These are phyloP conservation scores for Himalopsyche kuldschensis DNA, from an alignment of 2,888 invertebrate species.

Conservation along the genomic window DNA sequence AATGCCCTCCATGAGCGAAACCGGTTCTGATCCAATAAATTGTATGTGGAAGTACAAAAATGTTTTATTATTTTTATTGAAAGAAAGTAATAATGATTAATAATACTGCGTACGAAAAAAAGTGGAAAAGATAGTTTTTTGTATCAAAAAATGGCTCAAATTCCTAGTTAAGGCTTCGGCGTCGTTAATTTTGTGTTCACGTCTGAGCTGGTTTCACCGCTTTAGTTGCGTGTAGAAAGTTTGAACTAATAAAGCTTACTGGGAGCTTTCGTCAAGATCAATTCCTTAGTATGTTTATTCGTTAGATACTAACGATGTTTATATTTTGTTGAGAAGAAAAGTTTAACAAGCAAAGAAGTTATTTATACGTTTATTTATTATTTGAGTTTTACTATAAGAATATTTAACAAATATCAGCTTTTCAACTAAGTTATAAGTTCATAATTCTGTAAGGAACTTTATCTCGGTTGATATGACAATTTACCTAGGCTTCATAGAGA, in stretches of 20 bases:
- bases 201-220: not conserved
- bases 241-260: not conserved
- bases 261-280: not conserved
- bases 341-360: not conserved
- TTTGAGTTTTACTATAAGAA: not conserved
- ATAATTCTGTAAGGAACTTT: not conserved
- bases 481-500: too few species aligned
- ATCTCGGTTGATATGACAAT: too few species aligned
- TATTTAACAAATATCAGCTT: not conserved
- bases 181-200: not conserved
- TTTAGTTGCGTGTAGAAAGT: not conserved
- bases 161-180: not conserved
- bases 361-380: not conserved
- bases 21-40: too few species aligned
- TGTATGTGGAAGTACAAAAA: too few species aligned
- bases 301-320: slow-evolving; percentile 8
- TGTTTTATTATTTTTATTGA: too few species aligned
- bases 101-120: too few species aligned
- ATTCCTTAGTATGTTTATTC: not conserved
- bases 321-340: not conserved
- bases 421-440: not conserved
- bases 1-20: too few species aligned
- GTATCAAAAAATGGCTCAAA: not conserved
- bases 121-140: not conserved
- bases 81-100: too few species aligned